Percentiles rank a stretch among this genome's conserved stretches.
Conservation (phyloP, 35 echinoderm and acorn worm species). For the Heliocidaris erythrogramma region DNA sequence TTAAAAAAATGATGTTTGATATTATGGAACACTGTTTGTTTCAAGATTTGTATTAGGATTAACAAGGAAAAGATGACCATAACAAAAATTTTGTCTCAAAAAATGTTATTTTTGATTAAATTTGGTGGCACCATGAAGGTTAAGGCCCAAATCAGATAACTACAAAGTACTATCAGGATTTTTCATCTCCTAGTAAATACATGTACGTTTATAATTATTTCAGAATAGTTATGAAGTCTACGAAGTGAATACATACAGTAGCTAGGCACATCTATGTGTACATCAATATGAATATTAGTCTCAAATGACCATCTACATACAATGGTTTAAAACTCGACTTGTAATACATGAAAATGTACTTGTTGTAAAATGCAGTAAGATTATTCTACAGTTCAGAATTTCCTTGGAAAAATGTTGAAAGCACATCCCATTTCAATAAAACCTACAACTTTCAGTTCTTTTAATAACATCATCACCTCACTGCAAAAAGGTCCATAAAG, state of each 20-base stretch:
- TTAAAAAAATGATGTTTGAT: too few species aligned
- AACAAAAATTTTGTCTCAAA: background rate
- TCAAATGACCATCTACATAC: background rate
- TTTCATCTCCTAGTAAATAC: background rate
- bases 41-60: too few species aligned
- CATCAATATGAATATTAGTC: background rate
- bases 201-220: background rate
- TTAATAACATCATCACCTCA: too few species aligned
- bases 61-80: background rate
- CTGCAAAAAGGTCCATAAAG: too few species aligned
- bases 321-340: background rate
- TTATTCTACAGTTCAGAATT: background rate
- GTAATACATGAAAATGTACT: background rate
- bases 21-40: too few species aligned
- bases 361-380: background rate
- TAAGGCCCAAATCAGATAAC: background rate
- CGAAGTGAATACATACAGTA: background rate
- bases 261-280: background rate
- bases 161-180: background rate
- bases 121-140: background rate
- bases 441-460: background rate
- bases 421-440: background rate
- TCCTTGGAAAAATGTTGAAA: background rate
- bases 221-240: background rate
- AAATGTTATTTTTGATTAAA: background rate